phyloP scores from a whole-genome alignment of 2,797 vertebrate species.

The Lepus townsendii region DNA sequence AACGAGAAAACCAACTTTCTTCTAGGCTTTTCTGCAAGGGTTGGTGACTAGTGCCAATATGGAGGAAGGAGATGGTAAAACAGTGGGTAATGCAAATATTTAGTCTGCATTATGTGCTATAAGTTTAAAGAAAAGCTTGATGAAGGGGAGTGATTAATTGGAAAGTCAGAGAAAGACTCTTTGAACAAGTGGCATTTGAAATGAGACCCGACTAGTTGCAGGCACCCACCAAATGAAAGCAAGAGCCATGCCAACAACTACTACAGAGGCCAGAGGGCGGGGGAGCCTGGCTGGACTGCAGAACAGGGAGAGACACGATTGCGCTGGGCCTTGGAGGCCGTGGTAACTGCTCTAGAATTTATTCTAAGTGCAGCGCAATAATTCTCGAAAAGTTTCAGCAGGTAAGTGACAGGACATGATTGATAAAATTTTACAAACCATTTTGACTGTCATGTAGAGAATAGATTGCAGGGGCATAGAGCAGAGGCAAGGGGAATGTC shows the following conservation, averaged over 20 bases:
- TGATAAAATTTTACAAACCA: neutral
- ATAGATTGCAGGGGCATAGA: too few species aligned
- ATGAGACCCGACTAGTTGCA: neutral
- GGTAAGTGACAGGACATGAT: neutral
- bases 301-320: neutral
- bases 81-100: neutral
- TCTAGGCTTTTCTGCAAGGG: neutral
- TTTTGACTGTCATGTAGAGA: neutral
- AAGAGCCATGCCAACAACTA: neutral
- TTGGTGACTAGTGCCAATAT: neutral
- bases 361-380: neutral
- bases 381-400: neutral
- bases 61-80: neutral
- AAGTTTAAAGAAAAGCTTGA: neutral
- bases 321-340: accelerated
- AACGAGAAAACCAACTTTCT: neutral
- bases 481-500: neutral
- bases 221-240: neutral
- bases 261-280: neutral
- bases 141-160: neutral
- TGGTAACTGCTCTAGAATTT: neutral
- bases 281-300: accelerated
- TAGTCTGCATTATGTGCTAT: neutral
- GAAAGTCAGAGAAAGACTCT: neutral
- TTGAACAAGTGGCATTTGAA: neutral